Base-by-base conservation (phyloP, 2,888 invertebrate species). In the Agrotis segetum region DNA sequence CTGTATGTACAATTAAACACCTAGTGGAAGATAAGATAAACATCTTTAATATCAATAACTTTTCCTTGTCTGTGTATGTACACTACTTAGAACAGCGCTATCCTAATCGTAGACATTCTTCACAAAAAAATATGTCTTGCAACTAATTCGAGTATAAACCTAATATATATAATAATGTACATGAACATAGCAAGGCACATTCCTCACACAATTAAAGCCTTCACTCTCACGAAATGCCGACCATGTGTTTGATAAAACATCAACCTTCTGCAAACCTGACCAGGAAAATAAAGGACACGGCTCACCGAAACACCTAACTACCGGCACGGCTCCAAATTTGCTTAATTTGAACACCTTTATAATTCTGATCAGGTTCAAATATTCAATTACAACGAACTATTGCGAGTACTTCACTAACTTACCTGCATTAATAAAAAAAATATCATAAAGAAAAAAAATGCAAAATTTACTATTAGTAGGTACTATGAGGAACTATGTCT, bases 1-100 rank as follows among this genome's bases (percentile, higher is more conserved):
- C 79, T 81, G 78, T 94, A 95, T 95, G 90, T 95, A 96, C 95
- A 96, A 83, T 89, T 92, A 91, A 92, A 93, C 89, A 88, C 82
- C 95, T 96, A 96, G 90, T 96, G 96, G 96, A 96, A 96, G 96
- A 96, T 96, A 96, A 95, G 96, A 95, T 96, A 95, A 95, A 92
- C 95, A 95, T 92, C 95, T 96, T 95, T 95, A 95, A 96, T 95
- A 95, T 85, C 93, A 95, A 94, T 94, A 93, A 89, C 92, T 89
- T 91, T 64, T 88, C 92, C 92, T 92, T 77, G 78, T 80, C 24
- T 64, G 85, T 83, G 79, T 81, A 77, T 92, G 93, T 93, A 91
- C 90, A 88, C 92, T 94, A 93, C 91, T 90, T 92, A 92, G 91
- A 95, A 94, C 93, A 93, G 94, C 90, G 88, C 92, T 95, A 95